Base-by-base conservation (phyloP, 2,797 vertebrate species). In the Xenopus petersii region DNA sequence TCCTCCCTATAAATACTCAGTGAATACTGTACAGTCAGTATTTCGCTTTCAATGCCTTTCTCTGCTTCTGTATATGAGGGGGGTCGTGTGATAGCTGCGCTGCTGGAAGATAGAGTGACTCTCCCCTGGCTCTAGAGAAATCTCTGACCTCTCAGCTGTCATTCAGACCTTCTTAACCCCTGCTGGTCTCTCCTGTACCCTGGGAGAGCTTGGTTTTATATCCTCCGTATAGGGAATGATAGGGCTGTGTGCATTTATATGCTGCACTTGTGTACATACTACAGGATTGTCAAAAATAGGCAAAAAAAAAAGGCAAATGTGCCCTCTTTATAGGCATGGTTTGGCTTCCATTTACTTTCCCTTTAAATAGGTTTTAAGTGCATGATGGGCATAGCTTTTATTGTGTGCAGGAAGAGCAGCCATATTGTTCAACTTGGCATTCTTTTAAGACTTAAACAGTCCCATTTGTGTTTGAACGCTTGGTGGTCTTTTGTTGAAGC, bases 181-280 rank as follows among this genome's bases (percentile, higher is more conserved):
- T 21, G 21, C 21, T 1, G 21, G 21, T 21, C 48, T 11, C 54
- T 4, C 54, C 16, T 11, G 10, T 15, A 8, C 10, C 13, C 7
- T 11, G 4, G 4, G 13, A 55, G 54, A 3, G 3, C 5, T 13
- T 55, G 54, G 11, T 55, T 55, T 55, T 55, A 55, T 7, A 16
- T 5, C 12, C 56, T 26, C 64, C n/a, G 16, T 49, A 49, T 13
- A 55, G 0, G 12, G 16, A 55, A 55, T 55, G 54, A 4, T 55
- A 3, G 54, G 79, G 16, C 77, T 12, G 6, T 81, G 75, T 74
- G 69, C 65, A 55, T 7, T 75, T 70, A 67, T 77, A 3, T 64
- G 62, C 79, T 83, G 81, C 80, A 85, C 54, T 84, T 5, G 13
- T 64, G 62, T 79, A 73, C 74, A 49, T 11, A 49, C 33, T 36